Percentiles rank a stretch among this genome's conserved stretches.
These are phyloP conservation scores for Heliconius melpomene DNA, from an alignment of 1,140 invertebrate genomes.

Conservation along the genomic window DNA sequence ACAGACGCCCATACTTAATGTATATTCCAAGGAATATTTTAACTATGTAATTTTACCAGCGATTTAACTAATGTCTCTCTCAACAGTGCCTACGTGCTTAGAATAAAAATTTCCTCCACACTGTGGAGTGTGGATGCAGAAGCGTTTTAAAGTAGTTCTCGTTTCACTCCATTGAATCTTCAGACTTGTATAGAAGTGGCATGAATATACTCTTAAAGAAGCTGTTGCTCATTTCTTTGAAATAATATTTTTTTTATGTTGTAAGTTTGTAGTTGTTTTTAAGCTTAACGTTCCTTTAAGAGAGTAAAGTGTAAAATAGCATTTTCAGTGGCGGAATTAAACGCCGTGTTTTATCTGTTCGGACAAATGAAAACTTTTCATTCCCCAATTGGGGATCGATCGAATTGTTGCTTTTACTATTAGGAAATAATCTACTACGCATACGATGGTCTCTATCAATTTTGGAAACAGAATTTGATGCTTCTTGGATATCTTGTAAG, in stretches of 20 bases:
- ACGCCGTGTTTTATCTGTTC: too few species aligned
- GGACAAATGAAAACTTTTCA: too few species aligned
- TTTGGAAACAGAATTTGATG: neutral
- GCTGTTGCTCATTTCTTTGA: neutral
- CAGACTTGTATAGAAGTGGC: slow-evolving; percentile 5
- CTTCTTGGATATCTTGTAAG: neutral
- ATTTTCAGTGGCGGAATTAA: too few species aligned
- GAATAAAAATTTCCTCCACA: slow-evolving; percentile 43
- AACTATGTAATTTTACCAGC: slow-evolving; percentile 49
- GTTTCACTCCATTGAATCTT: slow-evolving; percentile 34
- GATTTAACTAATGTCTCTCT: slow-evolving; percentile 56
- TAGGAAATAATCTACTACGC: too few species aligned
- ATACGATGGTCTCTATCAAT: neutral
- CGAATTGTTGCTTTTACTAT: too few species aligned
- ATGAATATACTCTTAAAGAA: slow-evolving; percentile 2
- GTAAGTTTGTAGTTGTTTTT: too few species aligned
- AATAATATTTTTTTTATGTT: neutral
- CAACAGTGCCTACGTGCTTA: slow-evolving; percentile 49
- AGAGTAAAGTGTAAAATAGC: too few species aligned
- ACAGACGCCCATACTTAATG: neutral
- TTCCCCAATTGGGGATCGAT: too few species aligned
- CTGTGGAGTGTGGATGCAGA: slow-evolving; percentile 15
- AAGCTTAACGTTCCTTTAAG: too few species aligned
- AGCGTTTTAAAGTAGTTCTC: slow-evolving; percentile 41
- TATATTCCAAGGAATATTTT: slow-evolving; percentile 29